Evolutionary conservation across 2,113 vertebrate genomes (phyloP).

Genomic region (Puma concolor): DNA sequence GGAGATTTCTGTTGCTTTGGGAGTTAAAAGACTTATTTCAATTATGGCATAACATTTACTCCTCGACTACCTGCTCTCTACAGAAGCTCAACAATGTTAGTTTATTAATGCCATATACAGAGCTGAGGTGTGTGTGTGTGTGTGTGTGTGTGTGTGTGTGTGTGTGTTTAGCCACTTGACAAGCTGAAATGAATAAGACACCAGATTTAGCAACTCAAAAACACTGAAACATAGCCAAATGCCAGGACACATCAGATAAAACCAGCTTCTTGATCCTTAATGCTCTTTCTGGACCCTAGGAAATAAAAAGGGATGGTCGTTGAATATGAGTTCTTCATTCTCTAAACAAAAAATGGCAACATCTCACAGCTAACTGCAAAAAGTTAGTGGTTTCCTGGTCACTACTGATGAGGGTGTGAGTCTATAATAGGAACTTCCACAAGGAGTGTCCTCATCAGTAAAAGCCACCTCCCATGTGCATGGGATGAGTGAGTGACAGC

Average conservation of each 20-base stretch:
- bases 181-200: background rate
- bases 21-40: slow-evolving; percentile 66
- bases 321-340: background rate
- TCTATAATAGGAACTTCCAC: background rate
- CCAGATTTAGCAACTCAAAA: background rate
- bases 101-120: slow-evolving; percentile 12
- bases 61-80: slow-evolving; percentile 11
- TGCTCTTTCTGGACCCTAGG: background rate
- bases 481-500: background rate
- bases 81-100: background rate
- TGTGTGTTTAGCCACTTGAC: background rate
- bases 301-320: background rate
- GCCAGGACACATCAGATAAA: background rate
- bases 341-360: background rate
- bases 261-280: background rate
- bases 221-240: background rate
- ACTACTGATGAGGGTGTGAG: background rate
- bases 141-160: no score
- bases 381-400: background rate
- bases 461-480: background rate
- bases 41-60: slow-evolving; percentile 59
- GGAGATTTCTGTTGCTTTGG: background rate
- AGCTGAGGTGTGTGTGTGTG: background rate
- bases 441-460: background rate
- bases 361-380: background rate